Conservation (phyloP, 2,113 vertebrate species). For the Dasyornis broadbenti region DNA sequence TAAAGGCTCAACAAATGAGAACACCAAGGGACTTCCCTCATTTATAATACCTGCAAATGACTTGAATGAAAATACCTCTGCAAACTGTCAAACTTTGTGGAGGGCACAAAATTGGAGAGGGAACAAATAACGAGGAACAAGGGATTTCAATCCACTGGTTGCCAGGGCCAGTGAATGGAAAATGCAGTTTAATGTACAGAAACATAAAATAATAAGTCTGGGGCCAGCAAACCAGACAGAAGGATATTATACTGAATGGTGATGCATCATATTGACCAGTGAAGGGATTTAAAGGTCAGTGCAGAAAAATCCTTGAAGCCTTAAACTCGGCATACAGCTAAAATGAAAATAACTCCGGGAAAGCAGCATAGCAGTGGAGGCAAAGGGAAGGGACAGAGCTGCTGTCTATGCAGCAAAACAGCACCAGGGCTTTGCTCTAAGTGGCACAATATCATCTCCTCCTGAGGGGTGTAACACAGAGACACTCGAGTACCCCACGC, state of each 20-base stretch:
- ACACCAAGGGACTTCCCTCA: slow-evolving; percentile 38
- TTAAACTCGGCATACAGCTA: slow-evolving; percentile 8
- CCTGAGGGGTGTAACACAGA: accelerated
- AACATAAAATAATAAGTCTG: slow-evolving; percentile 67
- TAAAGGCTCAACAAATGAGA: slow-evolving; percentile 42
- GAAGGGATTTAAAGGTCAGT: slow-evolving; percentile 64
- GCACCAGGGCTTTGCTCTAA: neutral
- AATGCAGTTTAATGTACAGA: slow-evolving; percentile 68
- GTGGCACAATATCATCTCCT: neutral
- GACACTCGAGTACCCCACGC: accelerated
- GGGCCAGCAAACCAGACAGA: slow-evolving; percentile 45
- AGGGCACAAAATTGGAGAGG: slow-evolving; percentile 44
- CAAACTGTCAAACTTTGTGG: slow-evolving; percentile 4
- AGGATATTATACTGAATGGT: slow-evolving; percentile 54
- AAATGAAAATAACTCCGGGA: slow-evolving; percentile 39
- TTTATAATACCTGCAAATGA: slow-evolving; percentile 54
- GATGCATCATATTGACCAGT: slow-evolving; percentile 55
- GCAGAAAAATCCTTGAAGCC: slow-evolving; percentile 56
- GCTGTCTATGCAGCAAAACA: neutral
- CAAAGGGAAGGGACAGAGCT: neutral
- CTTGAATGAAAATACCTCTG: slow-evolving; percentile 34
- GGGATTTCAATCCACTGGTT: slow-evolving; percentile 60
- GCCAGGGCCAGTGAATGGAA: slow-evolving; percentile 55
- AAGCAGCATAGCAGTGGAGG: neutral
- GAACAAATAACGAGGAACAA: slow-evolving; percentile 64